Base-by-base conservation (phyloP, 2,888 invertebrate genomes). In the Apamea monoglypha region DNA sequence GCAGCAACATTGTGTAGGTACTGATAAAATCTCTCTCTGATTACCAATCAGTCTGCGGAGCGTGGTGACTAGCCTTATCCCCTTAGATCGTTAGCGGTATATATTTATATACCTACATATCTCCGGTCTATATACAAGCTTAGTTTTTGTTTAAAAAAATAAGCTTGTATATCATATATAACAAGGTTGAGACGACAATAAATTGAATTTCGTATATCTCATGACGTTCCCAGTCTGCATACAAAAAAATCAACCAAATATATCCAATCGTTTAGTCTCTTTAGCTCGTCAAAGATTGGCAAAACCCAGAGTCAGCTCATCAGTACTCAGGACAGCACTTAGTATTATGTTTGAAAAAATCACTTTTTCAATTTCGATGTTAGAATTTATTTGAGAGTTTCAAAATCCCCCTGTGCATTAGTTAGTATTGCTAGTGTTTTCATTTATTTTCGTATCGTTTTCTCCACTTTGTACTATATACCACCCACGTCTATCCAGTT, bases 11-110 rank as follows among this genome's bases (percentile, higher is more conserved):
- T 59, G 78, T 36, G 14, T n/a, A 36, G 32, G 70, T 29, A 3
- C 71, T 66, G 84, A 86, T 84, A 86, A 78, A 72, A 83, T 84
- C 84, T 82, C 59, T 71, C 53, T 36, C 74, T 29, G 56, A 74
- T 86, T 78, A 83, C 63, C 47, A 73, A 78, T 72, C 66, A 21
- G 70, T 50, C 50, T 53, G 78, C 77, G 66, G 71, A 74, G 74
- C 74, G 81, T 83, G 8, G 56, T 85, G 72, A 69, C 53, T 81
- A 61, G 47, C 6, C 40, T 59, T 82, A 86, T 83, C 74, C 40
- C 63, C 76, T 71, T 63, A 36, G n/a, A 85, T 86, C 59, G 18
- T 64, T 71, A 21, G 21, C 69, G 61, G 50, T 25, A 56, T 56
- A 2, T 36, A n/a, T 21, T 32, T 32, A n/a, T 16, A 47, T 32